A percentile compares a stretch with the other conserved stretches of the same genome.
Evolutionary conservation across 2,888 invertebrate genomes (phyloP).

Genomic region (Volucella inanis): DNA sequence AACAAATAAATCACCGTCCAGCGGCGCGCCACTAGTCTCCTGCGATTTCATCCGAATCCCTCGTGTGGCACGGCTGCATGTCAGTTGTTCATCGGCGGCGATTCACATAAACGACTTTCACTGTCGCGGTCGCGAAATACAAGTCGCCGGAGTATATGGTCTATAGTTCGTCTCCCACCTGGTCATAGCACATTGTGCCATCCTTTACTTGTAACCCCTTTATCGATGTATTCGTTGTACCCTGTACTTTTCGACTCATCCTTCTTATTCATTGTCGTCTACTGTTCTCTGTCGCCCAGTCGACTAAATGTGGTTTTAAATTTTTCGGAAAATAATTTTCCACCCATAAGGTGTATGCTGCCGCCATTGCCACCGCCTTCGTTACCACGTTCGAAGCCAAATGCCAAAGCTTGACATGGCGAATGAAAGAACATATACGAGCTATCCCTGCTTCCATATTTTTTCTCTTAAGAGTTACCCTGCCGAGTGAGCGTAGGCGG

Average conservation of each 20-base stretch:
- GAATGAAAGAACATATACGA: conserved; percentile 45
- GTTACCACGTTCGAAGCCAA: conserved; percentile 46
- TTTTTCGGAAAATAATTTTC: conserved; percentile 72
- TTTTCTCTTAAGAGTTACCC: background rate
- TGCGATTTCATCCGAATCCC: conserved; percentile 55
- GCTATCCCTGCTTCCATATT: no score
- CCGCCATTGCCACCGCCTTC: background rate
- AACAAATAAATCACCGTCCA: conserved; percentile 73
- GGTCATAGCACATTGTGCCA: conserved; percentile 12
- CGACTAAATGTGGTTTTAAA: conserved; percentile 15
- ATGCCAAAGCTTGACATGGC: conserved; percentile 50
- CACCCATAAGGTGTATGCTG: conserved; percentile 44
- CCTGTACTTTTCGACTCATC: background rate
- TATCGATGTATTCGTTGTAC: conserved; percentile 38
- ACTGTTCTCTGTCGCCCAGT: conserved; percentile 34
- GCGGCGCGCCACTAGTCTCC: conserved; percentile 70
- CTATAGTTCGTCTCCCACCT: conserved; percentile 23
- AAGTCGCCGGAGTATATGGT: conserved; percentile 6
- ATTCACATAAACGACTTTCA: conserved; percentile 70
- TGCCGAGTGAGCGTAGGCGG: background rate
- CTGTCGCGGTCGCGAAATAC: conserved; percentile 19
- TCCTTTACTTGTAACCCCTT: conserved; percentile 51
- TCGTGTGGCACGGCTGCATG: conserved; percentile 70
- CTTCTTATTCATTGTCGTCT: conserved; percentile 1
- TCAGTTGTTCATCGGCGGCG: conserved; percentile 71